Conservation (phyloP, 2,113 vertebrate species). For the Mugil cephalus region DNA sequence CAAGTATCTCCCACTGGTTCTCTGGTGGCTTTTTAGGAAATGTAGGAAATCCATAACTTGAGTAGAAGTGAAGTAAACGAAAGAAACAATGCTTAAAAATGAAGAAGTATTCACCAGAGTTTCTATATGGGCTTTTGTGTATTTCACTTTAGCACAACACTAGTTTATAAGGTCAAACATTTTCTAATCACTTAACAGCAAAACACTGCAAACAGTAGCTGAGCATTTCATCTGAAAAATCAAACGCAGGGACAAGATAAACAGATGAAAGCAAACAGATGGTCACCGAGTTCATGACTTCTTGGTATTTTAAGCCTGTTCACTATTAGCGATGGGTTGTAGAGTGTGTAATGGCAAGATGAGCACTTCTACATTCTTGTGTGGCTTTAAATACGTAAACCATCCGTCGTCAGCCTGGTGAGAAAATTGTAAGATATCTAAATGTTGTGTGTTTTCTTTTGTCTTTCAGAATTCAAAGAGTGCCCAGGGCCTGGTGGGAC, state of each 20-base stretch:
- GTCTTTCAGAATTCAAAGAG: slow-evolving; percentile 92
- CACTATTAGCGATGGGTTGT: neutral
- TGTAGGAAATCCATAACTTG: neutral
- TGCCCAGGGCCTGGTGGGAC: slow-evolving; percentile 93
- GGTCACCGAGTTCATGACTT: no score
- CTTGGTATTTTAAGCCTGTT: no score
- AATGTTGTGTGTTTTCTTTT: slow-evolving; percentile 42
- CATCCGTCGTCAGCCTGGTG: no score
- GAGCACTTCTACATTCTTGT: neutral
- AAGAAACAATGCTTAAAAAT: neutral
- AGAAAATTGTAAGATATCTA: no score
- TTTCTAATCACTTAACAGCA: neutral
- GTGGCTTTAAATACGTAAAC: no score
- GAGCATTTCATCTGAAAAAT: no score
- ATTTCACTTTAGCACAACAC: no score
- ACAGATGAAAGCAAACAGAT: neutral
- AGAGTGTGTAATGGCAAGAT: neutral
- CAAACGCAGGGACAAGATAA: neutral
- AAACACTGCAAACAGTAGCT: neutral
- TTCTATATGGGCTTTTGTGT: no score
- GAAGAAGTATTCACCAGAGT: no score
- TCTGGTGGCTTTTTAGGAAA: no score
- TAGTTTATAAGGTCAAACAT: no score
- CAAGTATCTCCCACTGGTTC: no score
- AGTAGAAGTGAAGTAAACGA: neutral